These are phyloP conservation scores for Peromyscus leucopus DNA, from an alignment of 2,113 vertebrate species.

Conservation along the genomic window DNA sequence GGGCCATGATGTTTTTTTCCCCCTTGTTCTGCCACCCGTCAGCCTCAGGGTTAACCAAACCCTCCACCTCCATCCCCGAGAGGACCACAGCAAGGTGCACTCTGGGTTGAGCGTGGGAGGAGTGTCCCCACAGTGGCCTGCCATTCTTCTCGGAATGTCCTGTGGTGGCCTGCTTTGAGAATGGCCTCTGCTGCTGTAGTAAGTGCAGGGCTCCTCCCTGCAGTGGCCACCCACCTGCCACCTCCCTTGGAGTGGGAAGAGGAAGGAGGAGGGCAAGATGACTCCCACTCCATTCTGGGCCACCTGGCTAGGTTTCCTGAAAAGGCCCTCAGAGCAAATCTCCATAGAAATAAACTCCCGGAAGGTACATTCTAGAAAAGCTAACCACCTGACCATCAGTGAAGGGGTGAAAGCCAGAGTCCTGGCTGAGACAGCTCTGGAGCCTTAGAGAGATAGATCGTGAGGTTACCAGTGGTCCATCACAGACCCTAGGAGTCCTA, in stretches of 20 bases:
- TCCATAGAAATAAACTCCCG: constrained; percentile 15
- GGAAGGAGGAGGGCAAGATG: neutral
- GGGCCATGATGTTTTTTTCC: rapidly evolving
- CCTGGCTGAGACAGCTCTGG: neutral
- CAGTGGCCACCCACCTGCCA: neutral
- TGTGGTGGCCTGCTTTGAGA: neutral
- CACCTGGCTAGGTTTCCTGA: neutral
- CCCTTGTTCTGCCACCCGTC: neutral
- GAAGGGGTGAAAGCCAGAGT: neutral
- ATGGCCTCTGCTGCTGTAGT: neutral
- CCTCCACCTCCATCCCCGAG: neutral
- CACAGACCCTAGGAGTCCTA: neutral
- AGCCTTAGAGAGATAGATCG: neutral
- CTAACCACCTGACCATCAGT: neutral
- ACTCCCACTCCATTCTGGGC: neutral
- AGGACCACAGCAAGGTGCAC: neutral
- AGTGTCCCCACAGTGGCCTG: neutral
- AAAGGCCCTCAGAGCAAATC: neutral
- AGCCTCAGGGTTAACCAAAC: neutral
- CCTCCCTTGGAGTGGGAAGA: neutral
- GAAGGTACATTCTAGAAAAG: neutral
- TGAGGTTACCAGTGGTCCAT: neutral
- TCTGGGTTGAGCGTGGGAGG: neutral
- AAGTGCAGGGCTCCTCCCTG: neutral
- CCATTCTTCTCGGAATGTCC: neutral